These are phyloP conservation scores for Brachyopa scutellaris DNA, from an alignment of 2,888 invertebrate genomes.

Conservation along the genomic window DNA sequence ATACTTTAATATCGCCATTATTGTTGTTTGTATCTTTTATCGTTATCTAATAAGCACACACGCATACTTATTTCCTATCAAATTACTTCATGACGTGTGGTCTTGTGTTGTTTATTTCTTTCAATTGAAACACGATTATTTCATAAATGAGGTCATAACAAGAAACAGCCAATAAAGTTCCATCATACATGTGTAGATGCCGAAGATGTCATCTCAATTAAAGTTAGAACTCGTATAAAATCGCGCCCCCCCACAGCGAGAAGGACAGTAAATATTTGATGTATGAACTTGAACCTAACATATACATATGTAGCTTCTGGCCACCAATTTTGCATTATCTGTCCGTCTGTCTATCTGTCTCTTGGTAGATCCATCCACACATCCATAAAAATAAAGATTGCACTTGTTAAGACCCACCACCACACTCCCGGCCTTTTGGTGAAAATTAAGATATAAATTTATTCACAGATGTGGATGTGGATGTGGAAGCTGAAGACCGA, in stretches of 20 bases:
- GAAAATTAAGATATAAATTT: constrained; percentile 27
- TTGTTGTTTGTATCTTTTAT: not conserved
- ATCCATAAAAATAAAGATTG: constrained; percentile 18
- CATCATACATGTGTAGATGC: constrained; percentile 6
- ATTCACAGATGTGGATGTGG: constrained; percentile 35
- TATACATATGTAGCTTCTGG: constrained; percentile 1
- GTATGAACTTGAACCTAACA: constrained; percentile 65
- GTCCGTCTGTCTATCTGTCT: constrained; percentile 28
- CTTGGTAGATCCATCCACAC: not conserved
- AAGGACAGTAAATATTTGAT: constrained; percentile 35
- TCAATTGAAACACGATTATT: constrained; percentile 62
- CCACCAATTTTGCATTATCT: constrained; percentile 31
- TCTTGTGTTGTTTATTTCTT: not conserved
- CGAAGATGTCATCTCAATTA: constrained; percentile 47
- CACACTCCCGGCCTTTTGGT: not conserved
- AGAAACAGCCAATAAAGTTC: constrained; percentile 24
- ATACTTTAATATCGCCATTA: not conserved
- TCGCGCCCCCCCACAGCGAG: not conserved
- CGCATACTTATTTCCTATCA: not conserved
- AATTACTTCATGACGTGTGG: constrained; percentile 8
- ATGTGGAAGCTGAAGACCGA: constrained; percentile 1
- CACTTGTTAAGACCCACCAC: constrained; percentile 23
- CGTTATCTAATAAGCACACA: constrained; percentile 34
- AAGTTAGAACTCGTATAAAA: constrained; percentile 15
- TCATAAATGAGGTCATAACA: constrained; percentile 67